Percentiles rank a stretch among this genome's conserved stretches.
phyloP scores from a whole-genome alignment of 2,113 vertebrate species.

The Daboia siamensis region DNA sequence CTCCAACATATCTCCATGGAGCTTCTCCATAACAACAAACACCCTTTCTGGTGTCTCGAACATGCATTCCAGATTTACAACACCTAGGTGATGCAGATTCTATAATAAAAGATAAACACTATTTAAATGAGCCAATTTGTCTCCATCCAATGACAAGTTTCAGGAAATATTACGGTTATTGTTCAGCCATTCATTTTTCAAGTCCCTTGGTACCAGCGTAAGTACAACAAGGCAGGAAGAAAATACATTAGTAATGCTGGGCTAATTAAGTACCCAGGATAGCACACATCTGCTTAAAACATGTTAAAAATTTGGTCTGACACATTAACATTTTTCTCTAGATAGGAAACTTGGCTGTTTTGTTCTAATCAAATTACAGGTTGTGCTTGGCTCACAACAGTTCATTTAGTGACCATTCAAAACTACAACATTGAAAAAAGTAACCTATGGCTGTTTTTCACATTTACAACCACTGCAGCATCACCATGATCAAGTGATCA shows the following conservation, averaged over 20 bases:
- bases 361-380: not conserved
- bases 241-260: not conserved
- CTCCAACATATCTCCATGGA: conserved; percentile 98
- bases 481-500: not conserved
- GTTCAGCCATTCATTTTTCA: conserved; percentile 43
- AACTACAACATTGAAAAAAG: not conserved
- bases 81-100: conserved; percentile 94
- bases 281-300: not conserved
- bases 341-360: not conserved
- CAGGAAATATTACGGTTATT: conserved; percentile 17
- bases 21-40: conserved; percentile 99
- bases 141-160: conserved; percentile 37
- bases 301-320: not conserved
- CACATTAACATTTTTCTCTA: not conserved
- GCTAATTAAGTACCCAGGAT: not conserved
- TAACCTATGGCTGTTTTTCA: not conserved
- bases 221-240: not conserved
- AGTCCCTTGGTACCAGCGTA: not conserved
- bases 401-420: not conserved
- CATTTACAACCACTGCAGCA: not conserved
- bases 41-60: conserved; percentile 96
- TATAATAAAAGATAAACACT: conserved; percentile 72
- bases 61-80: conserved; percentile 98
- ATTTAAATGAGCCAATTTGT: conserved; percentile 56
- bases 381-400: not conserved